Percentiles rank a stretch among this genome's conserved stretches.
These are phyloP conservation scores for Brassicogethes aeneus DNA, from an alignment of 2,888 invertebrate species.

Conservation along the genomic window DNA sequence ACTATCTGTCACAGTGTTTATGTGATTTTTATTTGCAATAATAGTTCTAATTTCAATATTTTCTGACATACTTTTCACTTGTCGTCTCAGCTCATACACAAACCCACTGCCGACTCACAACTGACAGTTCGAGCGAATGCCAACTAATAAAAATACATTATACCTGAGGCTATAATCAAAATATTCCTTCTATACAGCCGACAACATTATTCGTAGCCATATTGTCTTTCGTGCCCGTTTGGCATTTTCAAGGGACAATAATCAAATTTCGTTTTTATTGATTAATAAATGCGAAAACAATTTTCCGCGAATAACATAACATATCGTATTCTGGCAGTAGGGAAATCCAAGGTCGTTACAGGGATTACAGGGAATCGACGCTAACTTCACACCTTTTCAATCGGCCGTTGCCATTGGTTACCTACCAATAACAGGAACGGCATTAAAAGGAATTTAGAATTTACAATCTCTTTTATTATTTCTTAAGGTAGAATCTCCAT, in stretches of 20 bases:
- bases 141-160: conserved; percentile 1
- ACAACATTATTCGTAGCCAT: not conserved
- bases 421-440: too few relatives aligned
- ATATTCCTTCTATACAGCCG: not conserved
- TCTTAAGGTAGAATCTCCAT: too few relatives aligned
- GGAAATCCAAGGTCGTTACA: not conserved
- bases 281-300: not conserved
- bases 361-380: not conserved
- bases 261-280: conserved; percentile 1
- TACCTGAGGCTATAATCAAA: not conserved
- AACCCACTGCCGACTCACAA: not conserved
- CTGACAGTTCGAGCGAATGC: not conserved
- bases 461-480: too few relatives aligned
- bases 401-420: too few relatives aligned
- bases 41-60: conserved; percentile 38
- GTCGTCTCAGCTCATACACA: not conserved
- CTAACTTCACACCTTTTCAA: conserved; percentile 1
- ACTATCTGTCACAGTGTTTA: conserved; percentile 57
- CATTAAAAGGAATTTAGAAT: too few relatives aligned
- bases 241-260: not conserved
- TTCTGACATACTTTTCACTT: conserved; percentile 32
- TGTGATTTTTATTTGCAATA: conserved; percentile 36
- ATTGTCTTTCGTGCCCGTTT: not conserved
- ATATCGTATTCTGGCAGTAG: not conserved
- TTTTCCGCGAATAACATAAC: not conserved